These are phyloP conservation scores for Apis florea DNA, from an alignment of 1,140 invertebrate genomes.

Conservation along the genomic window DNA sequence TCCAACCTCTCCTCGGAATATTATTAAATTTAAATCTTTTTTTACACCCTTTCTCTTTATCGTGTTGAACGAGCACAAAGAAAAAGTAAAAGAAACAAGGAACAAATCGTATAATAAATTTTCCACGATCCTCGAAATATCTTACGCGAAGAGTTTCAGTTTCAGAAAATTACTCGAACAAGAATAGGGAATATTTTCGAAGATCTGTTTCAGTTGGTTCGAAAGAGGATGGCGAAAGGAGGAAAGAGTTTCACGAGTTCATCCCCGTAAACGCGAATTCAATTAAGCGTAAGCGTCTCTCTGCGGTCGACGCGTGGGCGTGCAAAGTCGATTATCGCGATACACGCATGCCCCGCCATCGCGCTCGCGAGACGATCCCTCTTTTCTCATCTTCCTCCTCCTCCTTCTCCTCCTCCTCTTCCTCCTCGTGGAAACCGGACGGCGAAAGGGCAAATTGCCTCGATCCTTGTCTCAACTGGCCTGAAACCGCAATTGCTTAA, in stretches of 20 bases:
- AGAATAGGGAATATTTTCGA: too few relatives aligned
- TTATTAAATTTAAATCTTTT: background rate
- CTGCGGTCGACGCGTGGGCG: conserved; percentile 67
- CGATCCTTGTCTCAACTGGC: conserved; percentile 69
- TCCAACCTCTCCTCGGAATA: background rate
- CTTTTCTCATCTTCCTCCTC: conserved; percentile 13
- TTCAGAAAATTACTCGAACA: too few relatives aligned
- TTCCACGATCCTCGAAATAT: too few relatives aligned
- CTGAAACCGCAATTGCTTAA: conserved; percentile 66
- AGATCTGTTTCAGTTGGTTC: too few relatives aligned
- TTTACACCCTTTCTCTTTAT: background rate
- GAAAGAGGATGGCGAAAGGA: background rate
- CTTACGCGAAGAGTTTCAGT: too few relatives aligned
- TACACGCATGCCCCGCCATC: conserved; percentile 24
- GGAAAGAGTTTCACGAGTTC: background rate
- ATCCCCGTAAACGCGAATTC: conserved; percentile 59
- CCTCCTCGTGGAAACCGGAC: conserved; percentile 18
- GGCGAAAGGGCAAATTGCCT: conserved; percentile 65
- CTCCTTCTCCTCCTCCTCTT: too few relatives aligned
- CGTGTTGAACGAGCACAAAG: too few relatives aligned
- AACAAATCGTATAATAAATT: too few relatives aligned
- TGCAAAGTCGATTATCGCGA: conserved; percentile 37
- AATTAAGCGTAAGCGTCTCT: conserved; percentile 66
- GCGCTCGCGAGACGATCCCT: conserved; percentile 14
- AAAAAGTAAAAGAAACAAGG: too few relatives aligned